phyloP scores from a whole-genome alignment of 2,797 vertebrate genomes.

The Margarornis squamiger region DNA sequence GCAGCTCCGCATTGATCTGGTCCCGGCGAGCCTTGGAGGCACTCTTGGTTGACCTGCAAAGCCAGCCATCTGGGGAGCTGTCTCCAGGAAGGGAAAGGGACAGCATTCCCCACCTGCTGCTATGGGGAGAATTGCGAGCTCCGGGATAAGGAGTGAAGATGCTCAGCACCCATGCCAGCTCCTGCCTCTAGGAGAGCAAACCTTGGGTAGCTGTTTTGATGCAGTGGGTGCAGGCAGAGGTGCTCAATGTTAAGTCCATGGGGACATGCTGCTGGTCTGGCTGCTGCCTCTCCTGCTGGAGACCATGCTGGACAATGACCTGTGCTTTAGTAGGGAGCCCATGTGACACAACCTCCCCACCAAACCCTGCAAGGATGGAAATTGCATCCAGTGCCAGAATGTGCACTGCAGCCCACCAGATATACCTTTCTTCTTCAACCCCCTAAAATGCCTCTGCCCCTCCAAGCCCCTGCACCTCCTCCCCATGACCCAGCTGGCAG shows the following conservation, averaged over 20 bases:
- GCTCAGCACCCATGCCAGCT: background rate
- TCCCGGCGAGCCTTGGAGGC: constrained; percentile 89
- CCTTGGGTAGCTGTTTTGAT: background rate
- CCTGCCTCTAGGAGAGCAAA: background rate
- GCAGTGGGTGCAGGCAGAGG: background rate
- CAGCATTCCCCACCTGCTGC: fast-evolving
- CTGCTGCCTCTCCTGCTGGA: background rate
- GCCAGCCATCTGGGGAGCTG: background rate
- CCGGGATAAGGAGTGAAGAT: fast-evolving
- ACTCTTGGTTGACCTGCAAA: constrained; percentile 87
- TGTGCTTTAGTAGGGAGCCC: background rate
- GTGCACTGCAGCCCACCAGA: background rate
- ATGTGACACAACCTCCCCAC: background rate
- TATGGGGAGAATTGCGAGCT: fast-evolving
- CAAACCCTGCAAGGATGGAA: background rate
- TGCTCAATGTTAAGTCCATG: background rate
- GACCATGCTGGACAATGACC: background rate
- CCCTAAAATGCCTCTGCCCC: background rate
- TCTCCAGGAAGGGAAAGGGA: background rate
- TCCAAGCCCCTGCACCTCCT: background rate
- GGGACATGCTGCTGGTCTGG: fast-evolving
- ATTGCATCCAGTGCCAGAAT: background rate
- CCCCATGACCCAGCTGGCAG: fast-evolving
- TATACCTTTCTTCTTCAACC: background rate
- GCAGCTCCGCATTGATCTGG: constrained; percentile 87